These are phyloP conservation scores for Acanthornis magna DNA, from an alignment of 2,797 vertebrate genomes.

Conservation along the genomic window DNA sequence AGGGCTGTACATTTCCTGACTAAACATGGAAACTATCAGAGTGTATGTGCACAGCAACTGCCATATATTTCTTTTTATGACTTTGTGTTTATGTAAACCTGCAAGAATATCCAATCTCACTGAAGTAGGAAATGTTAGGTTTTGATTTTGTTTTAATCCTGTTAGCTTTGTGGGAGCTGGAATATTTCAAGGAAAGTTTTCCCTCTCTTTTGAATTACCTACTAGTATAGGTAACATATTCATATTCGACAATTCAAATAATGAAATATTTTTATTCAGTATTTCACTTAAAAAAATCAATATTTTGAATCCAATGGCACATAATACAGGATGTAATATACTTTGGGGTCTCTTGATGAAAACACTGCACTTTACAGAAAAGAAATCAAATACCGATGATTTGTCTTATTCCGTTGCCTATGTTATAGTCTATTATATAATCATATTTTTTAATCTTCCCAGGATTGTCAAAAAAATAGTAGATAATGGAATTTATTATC, in stretches of 20 bases:
- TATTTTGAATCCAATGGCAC: background rate
- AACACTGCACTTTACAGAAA: background rate
- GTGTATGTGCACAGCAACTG: background rate
- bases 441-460: background rate
- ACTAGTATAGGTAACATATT: background rate
- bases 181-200: background rate
- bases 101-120: background rate
- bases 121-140: background rate
- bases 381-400: background rate
- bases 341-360: background rate
- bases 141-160: background rate
- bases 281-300: background rate
- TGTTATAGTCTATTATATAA: background rate
- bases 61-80: background rate
- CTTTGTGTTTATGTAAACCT: background rate
- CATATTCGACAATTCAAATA: background rate
- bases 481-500: background rate
- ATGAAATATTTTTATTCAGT: background rate
- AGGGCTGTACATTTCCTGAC: background rate
- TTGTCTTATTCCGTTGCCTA: background rate
- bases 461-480: background rate
- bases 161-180: background rate
- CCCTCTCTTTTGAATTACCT: background rate
- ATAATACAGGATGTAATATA: background rate
- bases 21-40: background rate